Evolutionary conservation across 2,797 vertebrate species (phyloP).

Genomic region (Rhinichthys osculus): DNA sequence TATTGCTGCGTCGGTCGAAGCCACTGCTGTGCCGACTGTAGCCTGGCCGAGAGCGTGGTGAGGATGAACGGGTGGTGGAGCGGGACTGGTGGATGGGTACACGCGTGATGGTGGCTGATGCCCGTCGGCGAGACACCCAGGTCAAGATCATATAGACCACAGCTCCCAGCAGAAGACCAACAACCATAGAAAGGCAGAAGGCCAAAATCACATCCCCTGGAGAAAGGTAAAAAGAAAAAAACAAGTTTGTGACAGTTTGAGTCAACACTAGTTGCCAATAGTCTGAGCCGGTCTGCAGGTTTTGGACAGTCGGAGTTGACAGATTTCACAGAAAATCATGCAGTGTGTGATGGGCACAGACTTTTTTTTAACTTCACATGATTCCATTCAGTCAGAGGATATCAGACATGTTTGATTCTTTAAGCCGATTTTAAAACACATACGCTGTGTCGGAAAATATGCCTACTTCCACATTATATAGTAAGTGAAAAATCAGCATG

Average conservation of each 20-base stretch:
- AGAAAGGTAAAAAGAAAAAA: background rate
- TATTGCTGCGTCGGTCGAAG: constrained; percentile 88
- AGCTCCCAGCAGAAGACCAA: constrained; percentile 89
- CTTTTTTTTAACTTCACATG: background rate
- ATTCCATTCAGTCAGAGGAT: background rate
- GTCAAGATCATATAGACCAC: constrained; percentile 86
- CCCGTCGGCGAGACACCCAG: constrained; percentile 88
- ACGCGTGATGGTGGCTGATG: constrained; percentile 91
- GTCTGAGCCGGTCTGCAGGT: background rate
- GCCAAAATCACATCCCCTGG: constrained; percentile 82
- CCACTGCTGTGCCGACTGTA: constrained; percentile 88
- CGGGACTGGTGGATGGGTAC: constrained; percentile 79
- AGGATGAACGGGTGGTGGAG: constrained; percentile 66
- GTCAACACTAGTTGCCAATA: background rate
- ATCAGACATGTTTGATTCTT: background rate
- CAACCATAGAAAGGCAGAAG: constrained; percentile 91
- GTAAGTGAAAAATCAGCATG: background rate
- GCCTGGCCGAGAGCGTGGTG: constrained; percentile 78
- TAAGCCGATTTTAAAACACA: background rate
- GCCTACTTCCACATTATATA: background rate
- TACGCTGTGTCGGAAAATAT: background rate
- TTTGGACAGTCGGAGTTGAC: background rate
- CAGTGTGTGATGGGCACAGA: background rate
- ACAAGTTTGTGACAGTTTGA: background rate
- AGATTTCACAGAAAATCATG: background rate